phyloP scores from a whole-genome alignment of 2,113 vertebrate species.

The Aspiorhynchus laticeps region DNA sequence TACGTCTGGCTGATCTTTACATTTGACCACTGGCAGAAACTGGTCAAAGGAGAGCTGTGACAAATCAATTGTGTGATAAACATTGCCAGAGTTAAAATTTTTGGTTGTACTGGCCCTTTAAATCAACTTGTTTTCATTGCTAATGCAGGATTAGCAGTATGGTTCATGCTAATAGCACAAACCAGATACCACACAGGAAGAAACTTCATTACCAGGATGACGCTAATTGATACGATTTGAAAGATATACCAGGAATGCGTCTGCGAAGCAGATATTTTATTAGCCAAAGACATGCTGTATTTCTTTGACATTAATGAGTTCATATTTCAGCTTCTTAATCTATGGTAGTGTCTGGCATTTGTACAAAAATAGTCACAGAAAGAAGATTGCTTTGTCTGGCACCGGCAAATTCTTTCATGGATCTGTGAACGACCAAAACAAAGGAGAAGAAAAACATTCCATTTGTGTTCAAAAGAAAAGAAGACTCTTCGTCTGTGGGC shows the following conservation, averaged over 20 bases:
- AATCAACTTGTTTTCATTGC: not conserved
- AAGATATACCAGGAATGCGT: not conserved
- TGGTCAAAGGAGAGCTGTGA: not conserved
- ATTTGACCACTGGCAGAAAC: conserved; percentile 4
- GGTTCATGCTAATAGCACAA: not conserved
- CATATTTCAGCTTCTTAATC: no score
- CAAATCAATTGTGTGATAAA: not conserved
- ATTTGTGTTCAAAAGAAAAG: no score
- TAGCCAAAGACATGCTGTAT: not conserved
- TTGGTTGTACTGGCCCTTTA: not conserved
- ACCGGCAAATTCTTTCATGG: no score
- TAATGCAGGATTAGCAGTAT: not conserved
- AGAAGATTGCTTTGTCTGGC: no score
- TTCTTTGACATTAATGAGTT: no score
- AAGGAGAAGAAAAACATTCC: no score
- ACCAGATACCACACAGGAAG: conserved; percentile 13
- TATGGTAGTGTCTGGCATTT: no score
- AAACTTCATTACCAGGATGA: not conserved
- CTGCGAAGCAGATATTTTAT: not conserved
- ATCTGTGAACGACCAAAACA: no score
- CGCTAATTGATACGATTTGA: conserved; percentile 1
- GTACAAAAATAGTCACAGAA: no score
- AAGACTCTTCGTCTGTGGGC: no score
- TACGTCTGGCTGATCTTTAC: conserved; percentile 20
- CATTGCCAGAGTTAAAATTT: not conserved